Conservation (phyloP, 1,140 invertebrate genomes). For the Sitophilus oryzae region DNA sequence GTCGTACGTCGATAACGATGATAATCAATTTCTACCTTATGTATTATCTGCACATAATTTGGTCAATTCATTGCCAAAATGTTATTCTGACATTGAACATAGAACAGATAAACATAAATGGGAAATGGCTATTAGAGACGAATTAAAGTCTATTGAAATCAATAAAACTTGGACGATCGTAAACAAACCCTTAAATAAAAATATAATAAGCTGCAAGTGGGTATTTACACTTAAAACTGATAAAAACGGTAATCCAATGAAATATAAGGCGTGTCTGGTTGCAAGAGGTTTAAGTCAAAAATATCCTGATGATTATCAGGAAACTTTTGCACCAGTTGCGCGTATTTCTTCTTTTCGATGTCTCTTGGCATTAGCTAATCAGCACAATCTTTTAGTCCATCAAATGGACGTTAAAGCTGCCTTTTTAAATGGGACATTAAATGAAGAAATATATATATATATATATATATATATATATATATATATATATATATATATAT, state of each 20-base stretch:
- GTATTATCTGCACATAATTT: too few relatives aligned
- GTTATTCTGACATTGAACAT: too few relatives aligned
- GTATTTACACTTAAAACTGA: slow-evolving; percentile 37
- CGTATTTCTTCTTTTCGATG: slow-evolving; percentile 35
- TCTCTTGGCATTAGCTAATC: slow-evolving; percentile 19
- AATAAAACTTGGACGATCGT: slow-evolving; percentile 45
- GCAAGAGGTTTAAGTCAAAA: slow-evolving; percentile 43
- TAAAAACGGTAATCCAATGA: not conserved
- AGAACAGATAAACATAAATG: slow-evolving; percentile 25
- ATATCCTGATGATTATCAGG: slow-evolving; percentile 36
- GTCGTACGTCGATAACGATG: too few relatives aligned
- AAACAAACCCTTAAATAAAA: slow-evolving; percentile 38
- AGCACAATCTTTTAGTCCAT: slow-evolving; percentile 10
- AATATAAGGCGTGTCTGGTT: slow-evolving; percentile 43
- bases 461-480: too few relatives aligned
- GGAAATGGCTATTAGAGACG: slow-evolving; percentile 39
- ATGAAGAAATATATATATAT: too few relatives aligned
- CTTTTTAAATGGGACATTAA: slow-evolving; percentile 34
- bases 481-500: too few relatives aligned
- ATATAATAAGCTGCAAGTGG: slow-evolving; percentile 42
- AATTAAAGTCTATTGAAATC: slow-evolving; percentile 37
- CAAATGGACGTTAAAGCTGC: slow-evolving; percentile 33
- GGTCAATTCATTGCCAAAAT: too few relatives aligned
- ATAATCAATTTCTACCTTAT: too few relatives aligned
- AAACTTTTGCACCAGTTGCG: slow-evolving; percentile 34